Percentiles rank a stretch among this genome's conserved stretches.
phyloP scores from a whole-genome alignment of 2,888 invertebrate species.

The Alloscopus bannaensis region DNA sequence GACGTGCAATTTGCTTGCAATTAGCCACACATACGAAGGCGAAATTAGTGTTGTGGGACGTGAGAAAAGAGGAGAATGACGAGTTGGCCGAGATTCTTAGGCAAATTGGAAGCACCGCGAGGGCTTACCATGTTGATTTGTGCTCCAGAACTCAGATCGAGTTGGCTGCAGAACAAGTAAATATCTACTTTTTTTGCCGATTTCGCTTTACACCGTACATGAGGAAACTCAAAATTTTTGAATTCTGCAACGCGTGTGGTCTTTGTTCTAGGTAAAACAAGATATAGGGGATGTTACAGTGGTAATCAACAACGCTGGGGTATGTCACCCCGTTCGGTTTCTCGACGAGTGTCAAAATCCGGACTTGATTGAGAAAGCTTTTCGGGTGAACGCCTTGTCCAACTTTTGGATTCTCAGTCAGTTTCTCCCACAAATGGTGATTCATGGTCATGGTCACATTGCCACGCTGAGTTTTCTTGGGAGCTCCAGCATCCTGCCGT shows the following conservation, averaged over 20 bases:
- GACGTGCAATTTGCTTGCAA: slow-evolving; percentile 81
- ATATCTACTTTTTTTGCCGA: no score
- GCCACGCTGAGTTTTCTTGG: slow-evolving; percentile 81
- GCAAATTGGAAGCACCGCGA: slow-evolving; percentile 77
- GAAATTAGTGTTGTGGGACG: slow-evolving; percentile 81
- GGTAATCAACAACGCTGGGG: slow-evolving; percentile 88
- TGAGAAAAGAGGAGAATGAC: slow-evolving; percentile 78
- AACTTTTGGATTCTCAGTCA: slow-evolving; percentile 81
- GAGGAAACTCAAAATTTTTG: no score
- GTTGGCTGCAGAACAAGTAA: slow-evolving; percentile 53
- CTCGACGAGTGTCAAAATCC: slow-evolving; percentile 76
- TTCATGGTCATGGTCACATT: slow-evolving; percentile 80
- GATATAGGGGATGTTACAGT: slow-evolving; percentile 80
- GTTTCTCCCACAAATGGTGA: slow-evolving; percentile 81
- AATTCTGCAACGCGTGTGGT: not conserved
- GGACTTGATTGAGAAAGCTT: slow-evolving; percentile 78
- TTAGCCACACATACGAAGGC: slow-evolving; percentile 78
- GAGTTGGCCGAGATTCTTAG: slow-evolving; percentile 77
- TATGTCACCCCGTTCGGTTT: slow-evolving; percentile 86
- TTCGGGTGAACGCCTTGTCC: slow-evolving; percentile 80
- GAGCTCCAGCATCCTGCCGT: slow-evolving; percentile 79
- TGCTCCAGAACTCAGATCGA: slow-evolving; percentile 77
- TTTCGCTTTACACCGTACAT: no score
- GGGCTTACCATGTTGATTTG: slow-evolving; percentile 79
- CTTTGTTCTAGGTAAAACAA: slow-evolving; percentile 75